These are phyloP conservation scores for Macrotrachela quadricornifera DNA, from an alignment of 1,140 invertebrate genomes.

Conservation along the genomic window DNA sequence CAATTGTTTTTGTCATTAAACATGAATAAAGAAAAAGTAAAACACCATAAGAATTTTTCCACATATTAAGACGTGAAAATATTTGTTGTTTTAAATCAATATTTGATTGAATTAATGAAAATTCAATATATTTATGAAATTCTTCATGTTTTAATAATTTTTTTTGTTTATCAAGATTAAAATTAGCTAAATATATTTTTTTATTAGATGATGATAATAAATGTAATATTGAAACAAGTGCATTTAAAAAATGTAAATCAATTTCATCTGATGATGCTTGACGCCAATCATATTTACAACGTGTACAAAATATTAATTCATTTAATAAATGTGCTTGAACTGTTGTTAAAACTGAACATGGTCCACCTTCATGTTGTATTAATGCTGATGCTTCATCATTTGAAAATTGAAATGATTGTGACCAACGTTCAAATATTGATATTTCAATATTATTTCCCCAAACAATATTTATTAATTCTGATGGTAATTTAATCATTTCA, in stretches of 20 bases:
- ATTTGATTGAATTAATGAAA: too few species aligned
- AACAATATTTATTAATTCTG: neutral
- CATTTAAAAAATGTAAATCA: neutral
- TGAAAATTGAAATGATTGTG: neutral
- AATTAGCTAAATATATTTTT: too few species aligned
- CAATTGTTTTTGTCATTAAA: slow-evolving; percentile 53
- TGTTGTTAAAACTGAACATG: slow-evolving; percentile 73
- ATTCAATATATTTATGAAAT: too few species aligned
- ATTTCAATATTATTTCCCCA: slow-evolving; percentile 1
- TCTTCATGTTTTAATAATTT: too few species aligned
- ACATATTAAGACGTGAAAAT: slow-evolving; percentile 16
- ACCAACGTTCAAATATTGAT: slow-evolving; percentile 7
- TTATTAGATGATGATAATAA: too few species aligned
- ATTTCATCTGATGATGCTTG: slow-evolving; percentile 1
- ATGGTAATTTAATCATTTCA: too few species aligned
- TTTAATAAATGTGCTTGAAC: slow-evolving; percentile 34
- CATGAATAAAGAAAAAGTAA: slow-evolving; percentile 72
- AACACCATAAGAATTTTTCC: slow-evolving; percentile 59
- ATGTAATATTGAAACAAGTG: too few species aligned
- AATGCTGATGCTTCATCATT: slow-evolving; percentile 55
- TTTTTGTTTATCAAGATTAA: too few species aligned
- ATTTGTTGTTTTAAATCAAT: too few species aligned
- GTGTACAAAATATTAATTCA: slow-evolving; percentile 5
- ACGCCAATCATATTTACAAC: neutral
- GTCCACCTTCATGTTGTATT: slow-evolving; percentile 66